A percentile compares a stretch with the other conserved stretches of the same genome.
These are phyloP conservation scores for Psococerastis gibbosa DNA, from an alignment of 2,888 invertebrate species.

Conservation along the genomic window DNA sequence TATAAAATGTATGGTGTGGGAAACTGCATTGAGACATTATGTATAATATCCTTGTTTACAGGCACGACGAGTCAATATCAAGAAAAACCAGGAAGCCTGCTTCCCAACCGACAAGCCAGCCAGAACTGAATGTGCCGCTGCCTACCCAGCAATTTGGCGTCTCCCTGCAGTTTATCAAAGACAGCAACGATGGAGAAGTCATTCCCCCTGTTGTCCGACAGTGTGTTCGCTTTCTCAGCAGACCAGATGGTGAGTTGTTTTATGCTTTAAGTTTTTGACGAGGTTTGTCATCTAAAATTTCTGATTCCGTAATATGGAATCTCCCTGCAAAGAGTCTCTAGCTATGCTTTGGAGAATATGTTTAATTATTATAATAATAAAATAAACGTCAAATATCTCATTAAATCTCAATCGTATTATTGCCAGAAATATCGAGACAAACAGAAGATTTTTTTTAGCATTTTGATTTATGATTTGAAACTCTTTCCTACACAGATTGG, in stretches of 20 bases:
- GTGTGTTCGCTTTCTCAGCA: conserved; percentile 76
- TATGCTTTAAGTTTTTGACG: too few species aligned
- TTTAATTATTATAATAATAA: too few species aligned
- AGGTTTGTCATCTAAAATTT: too few species aligned
- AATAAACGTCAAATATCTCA: too few species aligned
- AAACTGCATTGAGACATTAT: background rate
- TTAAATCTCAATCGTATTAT: too few species aligned
- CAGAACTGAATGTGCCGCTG: conserved; percentile 23
- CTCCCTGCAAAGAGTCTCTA: too few species aligned
- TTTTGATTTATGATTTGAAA: too few species aligned
- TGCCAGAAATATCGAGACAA: too few species aligned
- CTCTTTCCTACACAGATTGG: too few species aligned
- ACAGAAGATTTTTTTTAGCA: too few species aligned
- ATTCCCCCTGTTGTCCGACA: conserved; percentile 87
- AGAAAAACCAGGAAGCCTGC: conserved; percentile 24
- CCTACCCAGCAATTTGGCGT: conserved; percentile 91
- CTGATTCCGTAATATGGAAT: too few species aligned
- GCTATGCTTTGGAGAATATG: too few species aligned
- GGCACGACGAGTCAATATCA: conserved; percentile 57
- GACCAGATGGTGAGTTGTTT: conserved; percentile 54
- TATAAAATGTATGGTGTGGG: conserved; percentile 8
- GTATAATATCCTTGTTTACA: conserved; percentile 24
- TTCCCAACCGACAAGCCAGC: conserved; percentile 24
- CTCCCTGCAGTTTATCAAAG: conserved; percentile 74
- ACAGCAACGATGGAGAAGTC: conserved; percentile 58